phyloP scores from a whole-genome alignment of 1,140 invertebrate genomes.

The Colletes latitarsis region DNA sequence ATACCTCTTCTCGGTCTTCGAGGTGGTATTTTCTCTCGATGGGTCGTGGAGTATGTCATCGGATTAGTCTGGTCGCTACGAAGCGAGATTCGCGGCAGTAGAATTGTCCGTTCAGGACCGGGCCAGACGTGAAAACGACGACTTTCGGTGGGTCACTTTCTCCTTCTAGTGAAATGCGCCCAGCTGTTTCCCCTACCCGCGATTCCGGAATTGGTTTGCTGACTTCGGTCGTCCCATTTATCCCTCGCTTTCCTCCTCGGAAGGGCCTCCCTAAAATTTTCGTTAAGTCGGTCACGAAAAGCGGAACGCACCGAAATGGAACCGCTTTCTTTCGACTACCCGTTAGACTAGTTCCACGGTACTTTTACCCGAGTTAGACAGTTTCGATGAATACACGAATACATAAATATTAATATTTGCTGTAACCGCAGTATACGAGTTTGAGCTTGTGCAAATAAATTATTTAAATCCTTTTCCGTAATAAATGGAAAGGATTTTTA shows the following conservation, averaged over 20 bases:
- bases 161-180: constrained; percentile 62
- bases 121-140: constrained; percentile 45
- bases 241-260: constrained; percentile 14
- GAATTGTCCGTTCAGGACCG: constrained; percentile 24
- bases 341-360: constrained; percentile 38
- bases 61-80: neutral
- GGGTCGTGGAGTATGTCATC: neutral
- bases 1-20: too few relatives aligned
- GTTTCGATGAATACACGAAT: neutral
- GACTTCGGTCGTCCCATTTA: constrained; percentile 8
- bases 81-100: neutral
- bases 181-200: constrained; percentile 14
- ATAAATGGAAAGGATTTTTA: too few relatives aligned
- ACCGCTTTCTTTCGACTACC: constrained; percentile 44
- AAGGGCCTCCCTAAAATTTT: constrained; percentile 26
- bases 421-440: too few relatives aligned
- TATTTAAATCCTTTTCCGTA: too few relatives aligned
- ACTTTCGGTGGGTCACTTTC: constrained; percentile 68
- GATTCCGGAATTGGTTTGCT: neutral
- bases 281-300: constrained; percentile 40
- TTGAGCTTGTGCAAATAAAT: too few relatives aligned
- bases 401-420: neutral
- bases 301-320: constrained; percentile 25
- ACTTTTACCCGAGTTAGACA: neutral
- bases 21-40: too few relatives aligned